Base-by-base conservation (phyloP, 2,888 invertebrate species). In the Drosophila setosimentum region DNA sequence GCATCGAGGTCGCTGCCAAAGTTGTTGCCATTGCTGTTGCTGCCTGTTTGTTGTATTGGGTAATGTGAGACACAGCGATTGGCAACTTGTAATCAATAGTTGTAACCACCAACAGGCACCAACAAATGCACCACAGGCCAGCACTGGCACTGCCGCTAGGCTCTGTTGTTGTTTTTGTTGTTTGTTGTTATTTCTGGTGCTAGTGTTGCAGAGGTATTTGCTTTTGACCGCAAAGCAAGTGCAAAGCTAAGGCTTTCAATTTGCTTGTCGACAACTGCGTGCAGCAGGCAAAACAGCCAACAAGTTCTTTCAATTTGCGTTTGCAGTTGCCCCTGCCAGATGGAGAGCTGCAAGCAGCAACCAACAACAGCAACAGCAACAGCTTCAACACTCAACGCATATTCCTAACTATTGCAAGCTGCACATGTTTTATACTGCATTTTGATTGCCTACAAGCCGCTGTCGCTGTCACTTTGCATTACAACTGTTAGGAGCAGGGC, bases 161-260 rank as follows among this genome's bases (percentile, higher is more conserved):
- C 57, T 54, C 58, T 58, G 60, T 24, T 75, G 51, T 40, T 60
- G 63, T 29, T 45, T 7, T 45, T 66, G 50, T 37, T 67, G 45
- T 51, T 24, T 61, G 30, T 29, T 66, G 58, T 35, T 62, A 48
- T 27, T 57, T 54, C 21, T 57, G 48, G 40, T 54, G 60, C 21
- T 37, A 55, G 55, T 74, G 70, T 76, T 73, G 53, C 30, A 60
- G 54, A 58, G 62, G 73, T 76, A 84, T 73, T 87, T 78, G 71
- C 80, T 75, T 83, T 86, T 87, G 85, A 83, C 84, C 84, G 91
- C 84, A 84, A 90, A 82, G 90, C 84, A 84, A 84, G 90, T 84
- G 84, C 89, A 84, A 90, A 90, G 84, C 84, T 87, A 90, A 89
- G 89, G 87, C 84, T 90, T 84, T 84, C 84, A 89, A 87, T 87